A percentile compares a stretch with the other conserved stretches of the same genome.
These are phyloP conservation scores for Achroia grisella DNA, from an alignment of 1,140 invertebrate genomes.

Conservation along the genomic window DNA sequence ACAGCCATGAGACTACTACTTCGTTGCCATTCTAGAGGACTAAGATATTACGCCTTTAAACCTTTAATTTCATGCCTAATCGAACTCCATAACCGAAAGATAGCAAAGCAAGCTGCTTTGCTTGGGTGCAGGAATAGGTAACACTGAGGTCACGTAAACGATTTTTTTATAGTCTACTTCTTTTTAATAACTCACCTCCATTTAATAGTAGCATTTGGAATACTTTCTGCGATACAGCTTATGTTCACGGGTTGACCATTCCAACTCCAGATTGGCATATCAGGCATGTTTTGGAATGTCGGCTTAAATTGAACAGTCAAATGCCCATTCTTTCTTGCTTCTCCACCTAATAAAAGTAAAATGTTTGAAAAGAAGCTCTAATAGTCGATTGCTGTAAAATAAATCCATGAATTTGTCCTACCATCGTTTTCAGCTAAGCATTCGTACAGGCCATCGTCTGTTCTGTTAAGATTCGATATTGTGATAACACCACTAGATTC, in stretches of 20 bases:
- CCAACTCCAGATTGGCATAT: slow-evolving; percentile 86
- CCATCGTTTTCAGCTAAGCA: slow-evolving; percentile 88
- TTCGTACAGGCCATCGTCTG: slow-evolving; percentile 91
- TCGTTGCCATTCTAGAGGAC: no score
- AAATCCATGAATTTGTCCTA: no score
- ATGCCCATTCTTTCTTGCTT: slow-evolving; percentile 84
- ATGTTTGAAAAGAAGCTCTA: slow-evolving; percentile 1
- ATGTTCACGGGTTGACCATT: slow-evolving; percentile 85
- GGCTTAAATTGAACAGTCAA: slow-evolving; percentile 89
- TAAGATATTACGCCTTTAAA: no score
- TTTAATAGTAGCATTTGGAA: slow-evolving; percentile 93
- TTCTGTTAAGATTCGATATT: slow-evolving; percentile 76
- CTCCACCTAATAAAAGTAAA: slow-evolving; percentile 68
- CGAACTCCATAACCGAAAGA: no score
- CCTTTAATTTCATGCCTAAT: no score
- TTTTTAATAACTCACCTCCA: slow-evolving; percentile 79
- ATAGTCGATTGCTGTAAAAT: no score
- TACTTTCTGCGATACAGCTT: slow-evolving; percentile 90
- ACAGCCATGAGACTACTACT: no score
- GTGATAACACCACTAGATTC: slow-evolving; percentile 78
- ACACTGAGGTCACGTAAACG: no score
- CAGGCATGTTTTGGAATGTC: slow-evolving; percentile 83
- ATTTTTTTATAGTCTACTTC: no score
- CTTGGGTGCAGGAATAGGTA: no score
- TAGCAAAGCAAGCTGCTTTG: no score